These are phyloP conservation scores for Linurgus olivaceus DNA, from an alignment of 2,797 vertebrate genomes.

Conservation along the genomic window DNA sequence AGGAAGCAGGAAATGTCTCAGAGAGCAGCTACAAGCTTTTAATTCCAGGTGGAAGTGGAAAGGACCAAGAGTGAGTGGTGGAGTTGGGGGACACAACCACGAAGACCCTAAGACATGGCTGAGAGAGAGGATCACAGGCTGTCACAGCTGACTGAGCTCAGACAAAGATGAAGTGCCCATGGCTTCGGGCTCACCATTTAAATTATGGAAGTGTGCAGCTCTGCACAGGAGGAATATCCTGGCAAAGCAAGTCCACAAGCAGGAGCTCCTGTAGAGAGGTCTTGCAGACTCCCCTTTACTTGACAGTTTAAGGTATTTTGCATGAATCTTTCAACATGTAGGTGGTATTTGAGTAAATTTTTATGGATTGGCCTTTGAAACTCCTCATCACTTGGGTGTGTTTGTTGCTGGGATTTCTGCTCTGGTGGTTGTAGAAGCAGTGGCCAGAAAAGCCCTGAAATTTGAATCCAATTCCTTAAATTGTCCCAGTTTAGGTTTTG, in stretches of 20 bases:
- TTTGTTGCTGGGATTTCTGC: not conserved
- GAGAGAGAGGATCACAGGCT: not conserved
- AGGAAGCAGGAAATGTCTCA: constrained; percentile 56
- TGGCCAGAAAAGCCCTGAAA: not conserved
- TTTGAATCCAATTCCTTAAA: not conserved
- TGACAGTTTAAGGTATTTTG: not conserved
- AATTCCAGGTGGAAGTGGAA: not conserved
- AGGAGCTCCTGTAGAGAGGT: not conserved
- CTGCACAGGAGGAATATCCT: not conserved
- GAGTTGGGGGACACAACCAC: not conserved
- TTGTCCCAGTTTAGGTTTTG: not conserved
- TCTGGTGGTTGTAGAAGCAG: not conserved
- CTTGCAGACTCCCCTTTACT: not conserved
- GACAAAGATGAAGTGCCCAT: not conserved
- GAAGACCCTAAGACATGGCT: not conserved
- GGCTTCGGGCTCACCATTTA: not conserved
- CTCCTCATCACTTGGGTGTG: fast-evolving
- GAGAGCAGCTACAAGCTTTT: not conserved
- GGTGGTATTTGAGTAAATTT: not conserved
- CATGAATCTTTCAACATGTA: not conserved
- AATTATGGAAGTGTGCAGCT: not conserved
- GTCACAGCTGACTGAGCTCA: not conserved
- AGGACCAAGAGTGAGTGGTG: not conserved
- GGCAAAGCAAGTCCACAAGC: not conserved
- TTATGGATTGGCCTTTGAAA: not conserved